phyloP scores from a whole-genome alignment of 2,797 vertebrate species.

The Salmo trutta region DNA sequence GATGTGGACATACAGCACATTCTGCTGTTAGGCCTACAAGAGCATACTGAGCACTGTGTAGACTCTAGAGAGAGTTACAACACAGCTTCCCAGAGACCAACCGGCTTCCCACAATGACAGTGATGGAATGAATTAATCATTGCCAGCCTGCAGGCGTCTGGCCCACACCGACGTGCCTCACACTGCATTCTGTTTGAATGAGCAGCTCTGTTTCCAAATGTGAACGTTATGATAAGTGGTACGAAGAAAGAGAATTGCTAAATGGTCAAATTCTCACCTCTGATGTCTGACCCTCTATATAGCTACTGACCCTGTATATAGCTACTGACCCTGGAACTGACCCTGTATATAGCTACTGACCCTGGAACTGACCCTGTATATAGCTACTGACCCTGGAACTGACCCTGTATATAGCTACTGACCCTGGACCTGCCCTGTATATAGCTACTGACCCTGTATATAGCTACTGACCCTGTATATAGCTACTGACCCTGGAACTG shows the following conservation, averaged over 20 bases:
- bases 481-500: too few species aligned
- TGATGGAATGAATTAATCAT: slow-evolving; percentile 68
- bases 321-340: too few species aligned
- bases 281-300: background rate
- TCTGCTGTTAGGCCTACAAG: background rate
- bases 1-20: background rate
- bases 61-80: background rate
- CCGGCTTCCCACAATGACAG: slow-evolving; percentile 49
- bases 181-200: slow-evolving; percentile 50
- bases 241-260: slow-evolving; percentile 60
- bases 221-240: slow-evolving; percentile 45
- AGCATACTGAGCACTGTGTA: background rate
- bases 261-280: slow-evolving; percentile 30
- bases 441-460: too few species aligned
- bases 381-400: too few species aligned
- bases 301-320: too few species aligned
- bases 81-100: background rate
- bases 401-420: too few species aligned
- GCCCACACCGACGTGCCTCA: slow-evolving; percentile 57
- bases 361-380: too few species aligned
- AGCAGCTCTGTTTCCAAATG: slow-evolving; percentile 50
- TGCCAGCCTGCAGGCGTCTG: slow-evolving; percentile 58
- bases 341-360: too few species aligned
- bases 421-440: too few species aligned
- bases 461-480: too few species aligned